A percentile compares a stretch with the other conserved stretches of the same genome.
Evolutionary conservation across 1,140 invertebrate genomes (phyloP).

Genomic region (Radopholus similis): DNA sequence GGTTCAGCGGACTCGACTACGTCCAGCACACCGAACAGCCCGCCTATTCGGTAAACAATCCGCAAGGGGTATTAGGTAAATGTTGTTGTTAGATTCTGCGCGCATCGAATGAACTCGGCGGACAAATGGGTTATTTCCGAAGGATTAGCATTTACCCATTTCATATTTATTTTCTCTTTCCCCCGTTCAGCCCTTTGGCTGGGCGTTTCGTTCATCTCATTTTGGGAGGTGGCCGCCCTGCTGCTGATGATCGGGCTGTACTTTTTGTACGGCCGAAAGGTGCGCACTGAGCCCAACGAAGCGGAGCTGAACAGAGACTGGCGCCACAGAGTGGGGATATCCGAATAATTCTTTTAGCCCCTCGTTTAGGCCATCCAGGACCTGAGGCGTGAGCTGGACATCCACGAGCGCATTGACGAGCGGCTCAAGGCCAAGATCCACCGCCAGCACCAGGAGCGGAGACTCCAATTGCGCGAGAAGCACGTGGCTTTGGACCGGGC

Average conservation of each 20-base stretch:
- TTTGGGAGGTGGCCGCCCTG: conserved; percentile 21
- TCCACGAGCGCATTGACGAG: conserved; percentile 26
- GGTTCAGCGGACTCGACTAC: no score
- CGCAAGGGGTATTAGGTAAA: no score
- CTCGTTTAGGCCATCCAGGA: conserved; percentile 25
- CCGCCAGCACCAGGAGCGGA: no score
- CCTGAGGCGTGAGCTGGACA: conserved; percentile 38
- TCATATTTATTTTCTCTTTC: not conserved
- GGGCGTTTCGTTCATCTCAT: conserved; percentile 16
- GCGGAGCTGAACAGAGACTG: conserved; percentile 12
- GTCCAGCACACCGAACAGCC: no score
- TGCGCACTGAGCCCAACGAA: conserved; percentile 28
- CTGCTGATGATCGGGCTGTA: conserved; percentile 22
- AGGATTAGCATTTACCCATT: conserved; percentile 4
- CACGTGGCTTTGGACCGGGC: no score
- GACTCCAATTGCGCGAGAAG: no score
- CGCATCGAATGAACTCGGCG: no score
- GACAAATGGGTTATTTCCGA: not conserved
- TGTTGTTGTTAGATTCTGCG: no score
- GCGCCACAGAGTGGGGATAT: conserved; percentile 26
- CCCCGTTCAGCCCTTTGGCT: conserved; percentile 11
- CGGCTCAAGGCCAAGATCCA: no score
- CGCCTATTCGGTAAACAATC: no score
- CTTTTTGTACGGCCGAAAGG: conserved; percentile 28
- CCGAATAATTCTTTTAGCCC: conserved; percentile 8